phyloP scores from a whole-genome alignment of 2,113 vertebrate species.

The Pollachius pollachius region DNA sequence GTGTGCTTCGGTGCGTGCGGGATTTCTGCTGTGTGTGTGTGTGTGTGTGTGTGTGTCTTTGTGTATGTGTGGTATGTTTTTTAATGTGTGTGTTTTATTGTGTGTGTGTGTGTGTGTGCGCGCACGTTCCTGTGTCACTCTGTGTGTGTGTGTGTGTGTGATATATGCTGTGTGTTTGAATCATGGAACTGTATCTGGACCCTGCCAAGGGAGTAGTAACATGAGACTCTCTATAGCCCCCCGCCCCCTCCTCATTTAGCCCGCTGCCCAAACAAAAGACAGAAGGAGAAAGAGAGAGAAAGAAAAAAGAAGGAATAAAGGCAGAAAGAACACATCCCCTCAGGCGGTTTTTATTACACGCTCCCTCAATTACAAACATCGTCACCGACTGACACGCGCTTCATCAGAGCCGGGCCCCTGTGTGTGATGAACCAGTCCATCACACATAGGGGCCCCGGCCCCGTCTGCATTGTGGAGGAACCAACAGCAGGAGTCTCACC shows the following conservation, averaged over 20 bases:
- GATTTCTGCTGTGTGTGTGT: not conserved
- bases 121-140: not conserved
- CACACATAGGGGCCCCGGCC: constrained; percentile 36
- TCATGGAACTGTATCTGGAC: constrained; percentile 29
- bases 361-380: constrained; percentile 7
- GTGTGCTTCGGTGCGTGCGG: not conserved
- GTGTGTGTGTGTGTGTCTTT: not conserved
- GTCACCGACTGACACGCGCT: constrained; percentile 66
- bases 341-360: not conserved
- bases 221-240: constrained; percentile 48
- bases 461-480: not conserved
- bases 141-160: constrained; percentile 32
- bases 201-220: constrained; percentile 58
- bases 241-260: constrained; percentile 41
- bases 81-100: not conserved
- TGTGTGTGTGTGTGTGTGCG: not conserved
- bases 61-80: not conserved
- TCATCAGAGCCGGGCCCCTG: constrained; percentile 51
- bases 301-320: not conserved
- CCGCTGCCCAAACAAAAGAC: constrained; percentile 1
- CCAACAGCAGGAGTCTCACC: too few relatives aligned
- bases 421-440: constrained; percentile 55
- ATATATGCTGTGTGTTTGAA: constrained; percentile 56
- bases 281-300: not conserved
- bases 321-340: not conserved